Percentiles rank a stretch among this genome's conserved stretches.
These are phyloP conservation scores for Cecidostiba fungosa DNA, from an alignment of 2,888 invertebrate species.

Conservation along the genomic window DNA sequence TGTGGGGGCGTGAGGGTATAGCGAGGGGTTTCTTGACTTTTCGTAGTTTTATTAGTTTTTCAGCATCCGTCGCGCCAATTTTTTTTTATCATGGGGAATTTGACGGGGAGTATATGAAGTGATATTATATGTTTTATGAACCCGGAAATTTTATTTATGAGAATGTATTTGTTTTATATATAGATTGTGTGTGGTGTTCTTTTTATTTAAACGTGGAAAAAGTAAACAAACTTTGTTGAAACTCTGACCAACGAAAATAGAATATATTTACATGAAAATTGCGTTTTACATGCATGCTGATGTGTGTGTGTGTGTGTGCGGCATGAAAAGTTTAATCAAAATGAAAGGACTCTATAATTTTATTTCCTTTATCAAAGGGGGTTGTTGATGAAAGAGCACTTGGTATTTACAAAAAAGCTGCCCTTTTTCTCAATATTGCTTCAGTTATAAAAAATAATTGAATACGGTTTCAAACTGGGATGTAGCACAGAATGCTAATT, in stretches of 20 bases:
- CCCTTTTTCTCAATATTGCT: not conserved
- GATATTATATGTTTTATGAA: not conserved
- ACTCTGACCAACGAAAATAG: not conserved
- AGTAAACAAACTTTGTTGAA: not conserved
- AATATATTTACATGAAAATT: not conserved
- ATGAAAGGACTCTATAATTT: conserved; percentile 17
- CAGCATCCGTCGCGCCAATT: not conserved
- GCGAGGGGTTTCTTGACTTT: not conserved
- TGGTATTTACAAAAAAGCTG: not conserved
- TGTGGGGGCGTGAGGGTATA: not conserved
- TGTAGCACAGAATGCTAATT: not conserved
- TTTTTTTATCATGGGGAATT: not conserved
- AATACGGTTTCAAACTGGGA: not conserved
- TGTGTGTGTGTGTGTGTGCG: not conserved
- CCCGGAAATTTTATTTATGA: too few relatives aligned
- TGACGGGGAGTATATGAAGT: not conserved
- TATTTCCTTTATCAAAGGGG: conserved; percentile 4
- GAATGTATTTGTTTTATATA: too few relatives aligned
- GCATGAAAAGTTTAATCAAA: not conserved
- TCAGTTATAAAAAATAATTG: not conserved
- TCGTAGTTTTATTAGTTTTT: conserved; percentile 1
- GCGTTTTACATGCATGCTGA: not conserved
- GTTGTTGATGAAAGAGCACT: too few relatives aligned
- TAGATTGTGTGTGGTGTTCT: too few relatives aligned
- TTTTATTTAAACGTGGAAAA: too few relatives aligned